These are phyloP conservation scores for Ips typographus DNA, from an alignment of 1,140 invertebrate genomes.

Conservation along the genomic window DNA sequence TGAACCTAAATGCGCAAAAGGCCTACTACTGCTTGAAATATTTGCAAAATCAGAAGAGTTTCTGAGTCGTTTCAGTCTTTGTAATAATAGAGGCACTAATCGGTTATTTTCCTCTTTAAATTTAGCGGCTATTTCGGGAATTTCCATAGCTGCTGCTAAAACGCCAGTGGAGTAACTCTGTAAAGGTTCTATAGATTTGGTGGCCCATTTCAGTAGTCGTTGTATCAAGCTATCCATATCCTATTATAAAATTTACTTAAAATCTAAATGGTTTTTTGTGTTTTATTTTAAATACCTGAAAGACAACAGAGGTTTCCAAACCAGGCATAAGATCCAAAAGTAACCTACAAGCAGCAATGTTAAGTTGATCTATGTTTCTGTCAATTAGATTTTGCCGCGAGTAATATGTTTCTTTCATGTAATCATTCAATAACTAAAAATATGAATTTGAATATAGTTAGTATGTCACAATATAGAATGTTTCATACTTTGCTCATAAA, in stretches of 20 bases:
- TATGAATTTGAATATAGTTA: background rate
- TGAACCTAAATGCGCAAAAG: slow-evolving; percentile 62
- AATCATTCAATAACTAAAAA: slow-evolving; percentile 81
- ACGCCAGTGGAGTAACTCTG: slow-evolving; percentile 93
- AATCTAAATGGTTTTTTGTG: too few relatives aligned
- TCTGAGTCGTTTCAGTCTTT: slow-evolving; percentile 75
- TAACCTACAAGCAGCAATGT: slow-evolving; percentile 84
- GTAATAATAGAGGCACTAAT: slow-evolving; percentile 84
- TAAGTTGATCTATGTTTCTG: slow-evolving; percentile 71
- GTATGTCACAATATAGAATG: background rate
- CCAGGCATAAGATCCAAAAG: slow-evolving; percentile 92
- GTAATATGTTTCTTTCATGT: slow-evolving; percentile 81
- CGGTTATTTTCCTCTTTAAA: slow-evolving; percentile 86
- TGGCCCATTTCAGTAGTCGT: slow-evolving; percentile 85
- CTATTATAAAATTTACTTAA: slow-evolving; percentile 50
- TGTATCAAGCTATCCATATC: slow-evolving; percentile 85
- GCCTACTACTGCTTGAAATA: slow-evolving; percentile 48
- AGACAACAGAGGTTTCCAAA: slow-evolving; percentile 89
- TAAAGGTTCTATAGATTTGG: slow-evolving; percentile 82
- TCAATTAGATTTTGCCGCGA: slow-evolving; percentile 64
- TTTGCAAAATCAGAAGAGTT: slow-evolving; percentile 47
- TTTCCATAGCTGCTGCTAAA: slow-evolving; percentile 94
- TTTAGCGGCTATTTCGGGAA: slow-evolving; percentile 87
- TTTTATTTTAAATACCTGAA: slow-evolving; percentile 62
- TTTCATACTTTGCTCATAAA: slow-evolving; percentile 82